phyloP scores from a whole-genome alignment of 2,113 vertebrate genomes.

The Rallus limicola region DNA sequence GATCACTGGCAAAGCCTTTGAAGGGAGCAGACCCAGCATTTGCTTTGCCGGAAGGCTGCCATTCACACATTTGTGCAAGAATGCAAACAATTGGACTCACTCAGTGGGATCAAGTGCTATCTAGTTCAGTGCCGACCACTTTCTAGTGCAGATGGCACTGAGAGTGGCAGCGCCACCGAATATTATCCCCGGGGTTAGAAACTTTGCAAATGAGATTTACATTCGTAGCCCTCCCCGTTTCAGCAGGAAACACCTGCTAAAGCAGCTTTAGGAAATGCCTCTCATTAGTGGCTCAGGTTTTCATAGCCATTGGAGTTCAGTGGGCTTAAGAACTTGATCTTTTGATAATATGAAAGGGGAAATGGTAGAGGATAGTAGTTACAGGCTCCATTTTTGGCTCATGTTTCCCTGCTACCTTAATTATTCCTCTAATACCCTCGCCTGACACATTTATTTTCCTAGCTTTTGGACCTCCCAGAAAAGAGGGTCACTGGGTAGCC shows the following conservation, averaged over 20 bases:
- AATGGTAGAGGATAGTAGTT: background rate
- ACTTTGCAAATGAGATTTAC: conserved; percentile 75
- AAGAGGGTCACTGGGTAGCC: background rate
- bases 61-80: conserved; percentile 69
- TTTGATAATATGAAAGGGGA: conserved; percentile 16
- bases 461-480: background rate
- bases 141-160: conserved; percentile 72
- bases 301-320: conserved; percentile 6
- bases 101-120: conserved; percentile 62
- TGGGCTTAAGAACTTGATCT: conserved; percentile 21
- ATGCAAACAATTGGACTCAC: conserved; percentile 65
- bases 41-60: conserved; percentile 68
- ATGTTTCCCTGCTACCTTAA: background rate
- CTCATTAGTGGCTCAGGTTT: conserved; percentile 56
- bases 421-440: background rate
- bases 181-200: conserved; percentile 67
- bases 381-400: background rate
- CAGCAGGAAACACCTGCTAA: conserved; percentile 70
- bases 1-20: conserved; percentile 71
- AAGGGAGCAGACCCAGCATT: conserved; percentile 71
- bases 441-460: background rate
- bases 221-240: conserved; percentile 54
- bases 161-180: conserved; percentile 58
- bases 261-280: conserved; percentile 61
- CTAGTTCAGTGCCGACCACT: conserved; percentile 56